phyloP scores from a whole-genome alignment of 2,888 invertebrate species.

The Cataglyphis cursor region DNA sequence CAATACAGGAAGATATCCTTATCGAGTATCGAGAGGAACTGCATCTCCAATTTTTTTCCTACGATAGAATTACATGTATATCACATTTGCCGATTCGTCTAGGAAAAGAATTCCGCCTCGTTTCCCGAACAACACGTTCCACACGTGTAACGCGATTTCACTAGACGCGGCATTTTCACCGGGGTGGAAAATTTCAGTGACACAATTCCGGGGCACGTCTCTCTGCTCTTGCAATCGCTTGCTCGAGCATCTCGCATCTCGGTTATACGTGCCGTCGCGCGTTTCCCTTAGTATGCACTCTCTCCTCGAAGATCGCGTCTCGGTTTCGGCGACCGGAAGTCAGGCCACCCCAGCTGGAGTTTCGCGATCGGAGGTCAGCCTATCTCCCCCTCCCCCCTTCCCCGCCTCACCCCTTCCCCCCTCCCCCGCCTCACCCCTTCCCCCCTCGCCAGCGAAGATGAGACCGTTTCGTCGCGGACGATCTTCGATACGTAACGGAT shows the following conservation, averaged over 20 bases:
- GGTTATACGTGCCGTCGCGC: background rate
- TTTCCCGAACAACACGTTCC: background rate
- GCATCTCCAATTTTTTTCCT: background rate
- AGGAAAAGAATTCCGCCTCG: background rate
- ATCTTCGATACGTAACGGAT: background rate
- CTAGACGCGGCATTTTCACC: slow-evolving; percentile 37
- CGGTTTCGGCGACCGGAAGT: slow-evolving; percentile 14
- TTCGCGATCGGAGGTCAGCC: slow-evolving; percentile 3
- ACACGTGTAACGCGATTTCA: slow-evolving; percentile 15
- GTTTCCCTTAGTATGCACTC: background rate
- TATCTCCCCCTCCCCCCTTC: background rate
- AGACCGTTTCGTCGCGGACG: background rate
- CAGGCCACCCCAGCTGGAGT: background rate
- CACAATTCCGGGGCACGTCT: slow-evolving; percentile 51
- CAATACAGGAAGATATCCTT: background rate
- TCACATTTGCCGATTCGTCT: background rate
- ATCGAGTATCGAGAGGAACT: background rate
- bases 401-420: no score
- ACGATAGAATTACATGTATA: background rate
- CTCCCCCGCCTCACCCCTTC: background rate
- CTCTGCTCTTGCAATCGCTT: slow-evolving; percentile 37
- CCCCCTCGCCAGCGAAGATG: background rate
- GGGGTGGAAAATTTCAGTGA: slow-evolving; percentile 30
- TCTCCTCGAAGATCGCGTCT: slow-evolving; percentile 5
- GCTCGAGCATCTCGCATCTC: slow-evolving; percentile 13